A percentile compares a stretch with the other conserved stretches of the same genome.
Conservation (phyloP, 2,888 invertebrate genomes). For the Harpalus rufipes region DNA sequence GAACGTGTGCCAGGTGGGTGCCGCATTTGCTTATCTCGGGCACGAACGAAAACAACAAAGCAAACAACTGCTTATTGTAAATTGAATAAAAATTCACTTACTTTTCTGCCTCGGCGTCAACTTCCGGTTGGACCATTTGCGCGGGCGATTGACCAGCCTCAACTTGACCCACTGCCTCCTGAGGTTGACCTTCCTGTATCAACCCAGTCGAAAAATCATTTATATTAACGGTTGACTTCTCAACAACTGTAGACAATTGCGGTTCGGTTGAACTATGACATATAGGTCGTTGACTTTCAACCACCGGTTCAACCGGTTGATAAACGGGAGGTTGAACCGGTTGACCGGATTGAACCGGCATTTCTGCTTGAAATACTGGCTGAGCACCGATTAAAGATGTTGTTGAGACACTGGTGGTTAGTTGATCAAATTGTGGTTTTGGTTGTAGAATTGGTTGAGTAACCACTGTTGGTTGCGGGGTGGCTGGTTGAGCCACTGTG, state of each 20-base stretch:
- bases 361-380: conserved; percentile 40
- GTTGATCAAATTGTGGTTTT: conserved; percentile 63
- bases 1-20: too few species aligned
- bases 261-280: conserved; percentile 67
- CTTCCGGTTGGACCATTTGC: too few species aligned
- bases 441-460: conserved; percentile 59
- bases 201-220: too few species aligned
- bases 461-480: conserved; percentile 62
- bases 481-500: conserved; percentile 65
- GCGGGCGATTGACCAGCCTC: too few species aligned
- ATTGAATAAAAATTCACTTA: too few species aligned
- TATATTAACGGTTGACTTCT: background rate
- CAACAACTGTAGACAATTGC: conserved; percentile 52
- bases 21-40: too few species aligned
- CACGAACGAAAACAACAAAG: too few species aligned
- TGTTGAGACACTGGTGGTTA: conserved; percentile 64
- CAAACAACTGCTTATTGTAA: too few species aligned
- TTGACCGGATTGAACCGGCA: too few species aligned
- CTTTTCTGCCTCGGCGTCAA: too few species aligned
- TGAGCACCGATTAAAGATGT: conserved; percentile 30
- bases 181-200: too few species aligned
- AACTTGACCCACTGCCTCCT: too few species aligned
- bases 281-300: conserved; percentile 50
- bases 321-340: conserved; percentile 34
- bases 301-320: conserved; percentile 27